Conservation (phyloP, 1,140 invertebrate species). For the Pentalonia nigronervosa region DNA sequence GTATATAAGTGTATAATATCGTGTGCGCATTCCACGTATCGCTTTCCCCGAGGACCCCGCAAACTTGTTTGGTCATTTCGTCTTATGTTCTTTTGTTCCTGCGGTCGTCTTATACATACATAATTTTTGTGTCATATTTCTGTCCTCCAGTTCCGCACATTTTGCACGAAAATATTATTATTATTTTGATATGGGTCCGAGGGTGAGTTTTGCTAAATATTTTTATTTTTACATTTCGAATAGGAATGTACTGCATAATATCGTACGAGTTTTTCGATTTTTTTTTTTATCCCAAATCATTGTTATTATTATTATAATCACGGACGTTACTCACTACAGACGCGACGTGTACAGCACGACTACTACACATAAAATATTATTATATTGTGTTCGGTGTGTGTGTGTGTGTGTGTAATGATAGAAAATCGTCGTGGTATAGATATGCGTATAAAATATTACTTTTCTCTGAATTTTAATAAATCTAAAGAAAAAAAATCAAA, state of each 20-base stretch:
- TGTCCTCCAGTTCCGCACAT: not conserved
- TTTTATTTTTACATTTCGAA: not conserved
- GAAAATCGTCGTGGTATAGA: not conserved
- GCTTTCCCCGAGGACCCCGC: not conserved
- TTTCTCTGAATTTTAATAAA: not conserved
- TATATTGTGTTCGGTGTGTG: too few species aligned
- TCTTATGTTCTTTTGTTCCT: not conserved
- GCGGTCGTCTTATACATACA: not conserved
- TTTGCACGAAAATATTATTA: not conserved
- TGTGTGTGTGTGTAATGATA: not conserved
- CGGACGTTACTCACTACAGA: not conserved
- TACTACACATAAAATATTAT: not conserved
- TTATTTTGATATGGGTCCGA: not conserved
- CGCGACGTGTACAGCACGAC: not conserved
- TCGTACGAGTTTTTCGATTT: not conserved
- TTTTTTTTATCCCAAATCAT: not conserved
- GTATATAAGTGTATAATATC: not conserved
- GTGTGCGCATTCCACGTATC: not conserved
- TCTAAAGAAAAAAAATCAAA: not conserved
- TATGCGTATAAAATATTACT: not conserved
- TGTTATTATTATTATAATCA: not conserved
- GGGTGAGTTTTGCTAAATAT: not conserved
- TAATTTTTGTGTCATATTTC: not conserved
- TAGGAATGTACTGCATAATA: not conserved
- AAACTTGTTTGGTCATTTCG: slow-evolving; percentile 37